Evolutionary conservation across 2,797 vertebrate genomes (phyloP).

Genomic region (Setipinna tenuifilis): DNA sequence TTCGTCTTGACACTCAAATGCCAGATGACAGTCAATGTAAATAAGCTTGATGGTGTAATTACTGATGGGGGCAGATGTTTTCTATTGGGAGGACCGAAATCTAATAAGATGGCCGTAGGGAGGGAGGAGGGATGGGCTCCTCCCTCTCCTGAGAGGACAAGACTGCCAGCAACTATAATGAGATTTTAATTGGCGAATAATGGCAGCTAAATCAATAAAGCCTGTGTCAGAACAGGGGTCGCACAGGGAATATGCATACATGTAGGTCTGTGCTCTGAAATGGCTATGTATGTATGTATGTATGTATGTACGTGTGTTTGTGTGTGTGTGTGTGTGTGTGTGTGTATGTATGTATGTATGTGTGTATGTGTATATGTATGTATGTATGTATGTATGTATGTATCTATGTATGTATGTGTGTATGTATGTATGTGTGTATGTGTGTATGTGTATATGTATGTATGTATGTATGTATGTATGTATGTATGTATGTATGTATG

Average conservation of each 20-base stretch:
- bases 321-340: neutral
- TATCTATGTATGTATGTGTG: neutral
- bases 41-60: neutral
- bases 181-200: constrained; percentile 64
- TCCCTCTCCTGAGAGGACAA: constrained; percentile 42
- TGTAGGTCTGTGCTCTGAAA: constrained; percentile 17
- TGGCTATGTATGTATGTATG: constrained; percentile 6
- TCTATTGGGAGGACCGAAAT: neutral
- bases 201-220: constrained; percentile 59
- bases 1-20: neutral
- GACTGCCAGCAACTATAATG: constrained; percentile 49
- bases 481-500: constrained; percentile 1
- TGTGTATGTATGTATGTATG: constrained; percentile 22
- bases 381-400: no score
- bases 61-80: neutral
- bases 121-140: constrained; percentile 19
- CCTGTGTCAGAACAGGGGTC: constrained; percentile 32
- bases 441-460: neutral
- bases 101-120: neutral
- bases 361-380: neutral
- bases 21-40: neutral
- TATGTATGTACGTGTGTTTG: constrained; percentile 7
- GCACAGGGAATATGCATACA: constrained; percentile 36
- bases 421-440: no score
- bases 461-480: constrained; percentile 15